These are phyloP conservation scores for Notocelia uddmanniana DNA, from an alignment of 2,888 invertebrate species.

Conservation along the genomic window DNA sequence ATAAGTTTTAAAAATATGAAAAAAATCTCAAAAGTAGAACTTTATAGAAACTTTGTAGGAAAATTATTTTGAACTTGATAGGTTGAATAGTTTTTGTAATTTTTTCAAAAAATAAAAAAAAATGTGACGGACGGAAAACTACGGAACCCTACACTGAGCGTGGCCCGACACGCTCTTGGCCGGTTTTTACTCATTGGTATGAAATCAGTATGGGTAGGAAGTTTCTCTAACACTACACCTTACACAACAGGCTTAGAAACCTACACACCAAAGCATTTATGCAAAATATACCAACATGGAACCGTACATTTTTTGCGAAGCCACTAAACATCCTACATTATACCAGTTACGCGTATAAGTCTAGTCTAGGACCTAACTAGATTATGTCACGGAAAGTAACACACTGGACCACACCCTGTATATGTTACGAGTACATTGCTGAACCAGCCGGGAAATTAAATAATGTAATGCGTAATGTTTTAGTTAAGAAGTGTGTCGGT, in stretches of 20 bases:
- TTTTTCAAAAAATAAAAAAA: no score
- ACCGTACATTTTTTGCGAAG: constrained; percentile 4
- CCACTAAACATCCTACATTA: not conserved
- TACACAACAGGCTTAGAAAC: not conserved
- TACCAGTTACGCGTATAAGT: constrained; percentile 6
- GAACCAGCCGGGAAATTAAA: not conserved
- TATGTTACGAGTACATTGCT: constrained; percentile 2
- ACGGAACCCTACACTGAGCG: no score
- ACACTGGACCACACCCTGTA: constrained; percentile 1
- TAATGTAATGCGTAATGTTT: not conserved
- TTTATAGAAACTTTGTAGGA: no score
- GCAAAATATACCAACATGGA: not conserved
- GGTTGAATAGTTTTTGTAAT: no score
- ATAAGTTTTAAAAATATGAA: no score
- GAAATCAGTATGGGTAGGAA: not conserved
- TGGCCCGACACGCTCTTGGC: no score
- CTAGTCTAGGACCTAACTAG: constrained; percentile 9
- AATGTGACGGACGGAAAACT: no score
- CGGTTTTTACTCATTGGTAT: no score
- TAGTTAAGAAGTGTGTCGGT: not conserved
- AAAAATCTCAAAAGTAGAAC: no score
- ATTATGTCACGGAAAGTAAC: constrained; percentile 22
- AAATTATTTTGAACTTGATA: no score
- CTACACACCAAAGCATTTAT: not conserved
- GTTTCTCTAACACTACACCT: not conserved